Evolutionary conservation across 92 coral and sea anemone species (phyloP).

Genomic region (Porites lobata): DNA sequence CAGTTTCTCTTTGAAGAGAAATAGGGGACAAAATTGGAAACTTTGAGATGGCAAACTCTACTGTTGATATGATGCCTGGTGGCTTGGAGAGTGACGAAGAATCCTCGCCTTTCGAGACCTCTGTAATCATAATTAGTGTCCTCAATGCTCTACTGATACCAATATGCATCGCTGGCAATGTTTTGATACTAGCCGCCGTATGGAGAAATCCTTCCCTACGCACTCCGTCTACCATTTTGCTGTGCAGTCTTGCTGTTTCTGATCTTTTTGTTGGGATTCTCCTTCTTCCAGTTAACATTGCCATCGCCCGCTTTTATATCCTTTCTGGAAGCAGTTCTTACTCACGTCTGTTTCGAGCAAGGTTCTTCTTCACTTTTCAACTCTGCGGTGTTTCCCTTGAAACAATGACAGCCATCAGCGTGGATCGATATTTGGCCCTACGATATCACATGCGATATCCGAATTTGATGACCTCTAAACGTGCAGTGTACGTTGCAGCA

Average conservation of each 20-base stretch:
- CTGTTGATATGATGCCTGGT: background rate
- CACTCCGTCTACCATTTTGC: background rate
- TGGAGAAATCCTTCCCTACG: background rate
- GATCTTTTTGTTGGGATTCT: background rate
- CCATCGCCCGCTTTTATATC: background rate
- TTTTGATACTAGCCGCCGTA: background rate
- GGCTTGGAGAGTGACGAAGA: background rate
- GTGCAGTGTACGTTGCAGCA: background rate
- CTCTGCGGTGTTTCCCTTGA: background rate
- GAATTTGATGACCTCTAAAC: background rate
- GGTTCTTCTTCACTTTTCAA: background rate
- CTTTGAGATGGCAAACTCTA: background rate
- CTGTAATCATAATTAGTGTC: background rate
- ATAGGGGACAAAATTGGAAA: background rate
- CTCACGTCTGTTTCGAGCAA: background rate
- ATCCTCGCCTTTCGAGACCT: background rate
- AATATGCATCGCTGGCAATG: background rate
- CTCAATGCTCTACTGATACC: background rate
- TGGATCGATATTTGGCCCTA: background rate
- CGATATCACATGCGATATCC: constrained; percentile 2
- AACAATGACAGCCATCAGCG: background rate
- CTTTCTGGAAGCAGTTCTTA: background rate
- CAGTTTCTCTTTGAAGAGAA: too few species aligned
- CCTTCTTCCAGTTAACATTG: background rate
- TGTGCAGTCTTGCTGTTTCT: background rate